phyloP scores from a whole-genome alignment of 2,797 vertebrate species.

The Mionectes olivaceus region DNA sequence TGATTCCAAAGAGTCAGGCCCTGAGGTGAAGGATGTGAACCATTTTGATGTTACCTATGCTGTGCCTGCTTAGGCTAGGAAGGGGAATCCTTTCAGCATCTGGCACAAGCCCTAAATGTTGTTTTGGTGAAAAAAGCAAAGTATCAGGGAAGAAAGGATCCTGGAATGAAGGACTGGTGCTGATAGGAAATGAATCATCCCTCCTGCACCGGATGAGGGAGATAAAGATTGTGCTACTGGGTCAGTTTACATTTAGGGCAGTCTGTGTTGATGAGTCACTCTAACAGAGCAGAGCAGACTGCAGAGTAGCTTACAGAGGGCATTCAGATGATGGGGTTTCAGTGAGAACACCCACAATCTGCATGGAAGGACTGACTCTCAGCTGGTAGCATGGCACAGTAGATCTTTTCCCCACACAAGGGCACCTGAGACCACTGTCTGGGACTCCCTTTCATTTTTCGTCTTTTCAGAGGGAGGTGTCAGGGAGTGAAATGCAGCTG shows the following conservation, averaged over 20 bases:
- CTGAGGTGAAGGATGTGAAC: background rate
- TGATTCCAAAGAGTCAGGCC: background rate
- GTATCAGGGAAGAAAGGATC: background rate
- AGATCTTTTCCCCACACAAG: background rate
- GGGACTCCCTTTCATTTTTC: background rate
- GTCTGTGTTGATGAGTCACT: background rate
- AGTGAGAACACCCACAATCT: background rate
- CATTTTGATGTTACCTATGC: background rate
- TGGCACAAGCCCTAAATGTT: background rate
- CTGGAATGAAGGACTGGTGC: background rate
- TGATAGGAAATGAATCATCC: background rate
- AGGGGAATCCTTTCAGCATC: background rate
- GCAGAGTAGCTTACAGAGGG: background rate
- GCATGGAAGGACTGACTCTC: rapidly evolving
- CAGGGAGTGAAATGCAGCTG: background rate
- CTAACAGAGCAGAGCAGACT: background rate
- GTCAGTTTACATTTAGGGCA: background rate
- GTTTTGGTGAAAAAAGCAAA: background rate
- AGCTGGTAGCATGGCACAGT: background rate
- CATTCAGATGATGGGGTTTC: background rate
- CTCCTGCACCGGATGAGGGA: background rate
- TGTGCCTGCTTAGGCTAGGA: background rate
- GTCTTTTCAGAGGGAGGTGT: background rate
- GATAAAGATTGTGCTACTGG: background rate
- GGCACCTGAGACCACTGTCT: background rate